A percentile compares a stretch with the other conserved stretches of the same genome.
Conservation (phyloP, 2,797 vertebrate species). For the Alcedo atthis region DNA sequence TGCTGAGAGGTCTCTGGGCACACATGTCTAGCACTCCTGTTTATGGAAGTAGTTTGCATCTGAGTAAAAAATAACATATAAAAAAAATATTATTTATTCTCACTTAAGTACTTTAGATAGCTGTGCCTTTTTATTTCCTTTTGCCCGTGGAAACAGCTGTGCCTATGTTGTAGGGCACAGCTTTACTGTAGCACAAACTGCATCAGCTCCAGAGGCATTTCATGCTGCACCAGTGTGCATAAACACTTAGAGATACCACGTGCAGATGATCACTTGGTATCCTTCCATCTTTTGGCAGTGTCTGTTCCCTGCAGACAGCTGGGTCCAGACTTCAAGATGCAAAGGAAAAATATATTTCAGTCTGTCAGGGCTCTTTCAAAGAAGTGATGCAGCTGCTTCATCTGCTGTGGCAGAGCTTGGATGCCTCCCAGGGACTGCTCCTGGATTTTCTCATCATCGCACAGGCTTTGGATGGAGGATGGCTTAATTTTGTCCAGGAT, state of each 20-base stretch:
- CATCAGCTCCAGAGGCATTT: neutral
- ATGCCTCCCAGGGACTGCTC: neutral
- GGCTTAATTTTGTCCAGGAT: neutral
- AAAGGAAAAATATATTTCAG: neutral
- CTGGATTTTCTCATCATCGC: neutral
- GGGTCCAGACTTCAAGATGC: neutral
- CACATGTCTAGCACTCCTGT: neutral
- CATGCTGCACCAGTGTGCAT: accelerated
- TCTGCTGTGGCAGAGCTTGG: neutral
- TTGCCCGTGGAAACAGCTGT: neutral
- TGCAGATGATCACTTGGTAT: neutral
- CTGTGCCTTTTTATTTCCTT: neutral
- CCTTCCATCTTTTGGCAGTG: neutral
- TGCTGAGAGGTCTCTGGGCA: neutral
- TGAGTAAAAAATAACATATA: neutral
- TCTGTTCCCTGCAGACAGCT: neutral
- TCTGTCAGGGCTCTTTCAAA: neutral
- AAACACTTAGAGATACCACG: neutral
- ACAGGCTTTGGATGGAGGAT: neutral
- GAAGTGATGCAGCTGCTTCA: neutral
- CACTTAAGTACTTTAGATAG: neutral
- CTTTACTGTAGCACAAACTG: neutral
- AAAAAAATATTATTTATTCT: neutral
- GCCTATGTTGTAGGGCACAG: neutral
- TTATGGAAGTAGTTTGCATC: neutral